phyloP scores from a whole-genome alignment of 2,797 vertebrate species.

The Chloroceryle inda region DNA sequence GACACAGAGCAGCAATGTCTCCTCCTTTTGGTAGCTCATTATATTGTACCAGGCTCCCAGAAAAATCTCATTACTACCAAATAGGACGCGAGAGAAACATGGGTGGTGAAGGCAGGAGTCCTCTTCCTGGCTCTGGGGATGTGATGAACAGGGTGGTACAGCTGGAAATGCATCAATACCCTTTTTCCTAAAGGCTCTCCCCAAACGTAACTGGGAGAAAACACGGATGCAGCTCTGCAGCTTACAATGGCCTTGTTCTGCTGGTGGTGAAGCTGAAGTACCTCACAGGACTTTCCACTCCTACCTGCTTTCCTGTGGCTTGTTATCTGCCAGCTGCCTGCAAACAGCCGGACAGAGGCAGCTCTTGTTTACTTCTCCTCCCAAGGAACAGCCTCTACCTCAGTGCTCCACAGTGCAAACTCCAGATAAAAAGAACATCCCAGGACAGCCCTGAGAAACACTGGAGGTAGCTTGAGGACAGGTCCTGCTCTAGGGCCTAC shows the following conservation, averaged over 20 bases:
- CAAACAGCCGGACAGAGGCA: neutral
- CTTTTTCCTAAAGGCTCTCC: neutral
- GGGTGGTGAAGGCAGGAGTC: neutral
- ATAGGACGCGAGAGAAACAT: neutral
- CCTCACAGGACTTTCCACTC: neutral
- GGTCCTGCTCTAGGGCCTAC: neutral
- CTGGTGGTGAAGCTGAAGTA: neutral
- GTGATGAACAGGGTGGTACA: accelerated
- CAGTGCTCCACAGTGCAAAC: accelerated
- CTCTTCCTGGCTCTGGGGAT: neutral
- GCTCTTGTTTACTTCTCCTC: neutral
- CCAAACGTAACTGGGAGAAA: neutral
- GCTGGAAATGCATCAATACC: neutral
- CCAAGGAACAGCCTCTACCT: neutral
- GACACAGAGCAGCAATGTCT: neutral
- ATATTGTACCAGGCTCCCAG: neutral
- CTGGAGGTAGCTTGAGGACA: neutral
- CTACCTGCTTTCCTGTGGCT: neutral
- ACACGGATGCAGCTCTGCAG: neutral
- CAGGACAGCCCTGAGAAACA: accelerated
- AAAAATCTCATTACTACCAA: slow-evolving; percentile 14
- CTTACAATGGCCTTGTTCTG: neutral
- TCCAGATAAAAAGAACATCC: neutral
- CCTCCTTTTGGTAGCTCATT: neutral
- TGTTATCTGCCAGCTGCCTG: neutral